Evolutionary conservation across 2,888 invertebrate species (phyloP), one percentile per base, ranked within the genome.

Genomic region (Phania funesta): DNA sequence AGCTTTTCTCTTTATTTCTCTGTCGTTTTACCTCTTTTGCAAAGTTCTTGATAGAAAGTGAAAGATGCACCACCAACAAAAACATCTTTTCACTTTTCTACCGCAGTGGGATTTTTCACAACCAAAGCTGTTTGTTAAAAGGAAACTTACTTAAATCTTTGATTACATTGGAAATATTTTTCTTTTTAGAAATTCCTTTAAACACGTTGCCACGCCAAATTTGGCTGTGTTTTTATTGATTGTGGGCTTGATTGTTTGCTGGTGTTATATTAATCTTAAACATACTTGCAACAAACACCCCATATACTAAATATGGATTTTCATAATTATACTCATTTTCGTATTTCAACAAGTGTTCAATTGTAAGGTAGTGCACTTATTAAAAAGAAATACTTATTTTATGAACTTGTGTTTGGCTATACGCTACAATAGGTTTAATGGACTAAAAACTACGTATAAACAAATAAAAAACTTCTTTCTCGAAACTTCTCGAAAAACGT

Each of bases 1-100:
- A n/a, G n/a, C n/a, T n/a, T n/a, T n/a, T n/a, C n/a, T n/a, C n/a
- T 35, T 50, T 8, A 4, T 65, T 44, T 8, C 9, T 9, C 13
- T 18, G 5, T 52, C 54, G 1, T n/a, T n/a, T n/a, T 29, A 13
- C 1, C 41, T 48, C 35, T 8, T 41, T 46, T 52, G 20, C 29
- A 73, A 73, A 18, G 67, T 75, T 75, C 75, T 75, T 35, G 26
- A 44, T 44, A 48, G 50, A 67, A 75, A 75, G 67, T 67, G 67
- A 75, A 75, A 75, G 20, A 67, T 29, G 46, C 9, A 50, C 0
- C 11, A 24, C n/a, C n/a, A n/a, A 26, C 16, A 35, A 5, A 3
- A 46, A 26, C 26, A 1, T 22, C 6, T 46, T 75, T 67, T 75
- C 65, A 75, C 75, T 75, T 75, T 65, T 41, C 18, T 41, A 16